Base-by-base conservation (phyloP, 2,797 vertebrate species). In the Malurus splendens region DNA sequence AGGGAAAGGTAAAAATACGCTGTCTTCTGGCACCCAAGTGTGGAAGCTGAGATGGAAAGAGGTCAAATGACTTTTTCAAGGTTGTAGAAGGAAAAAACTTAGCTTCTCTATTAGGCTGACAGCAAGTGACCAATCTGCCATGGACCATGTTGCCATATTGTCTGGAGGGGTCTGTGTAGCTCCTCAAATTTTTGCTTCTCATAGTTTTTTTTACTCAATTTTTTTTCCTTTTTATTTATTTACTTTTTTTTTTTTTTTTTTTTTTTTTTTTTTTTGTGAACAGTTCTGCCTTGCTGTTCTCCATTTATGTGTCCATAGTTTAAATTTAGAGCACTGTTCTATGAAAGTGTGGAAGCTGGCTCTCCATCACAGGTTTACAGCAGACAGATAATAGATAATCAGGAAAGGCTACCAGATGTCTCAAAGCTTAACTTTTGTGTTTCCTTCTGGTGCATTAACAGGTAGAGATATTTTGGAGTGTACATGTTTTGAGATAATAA, bases 361-460 rank as follows among this genome's bases (percentile, higher is more conserved):
- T 82, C 36, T 77, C 23, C 42, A 70, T 33, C 36, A 38, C 25
- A 32, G 18, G n/a, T 64, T 77, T 59, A 44, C 70, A 75, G 30
- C 74, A 55, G 64, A 19, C 13, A 86, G 16, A 19, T 78, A 51
- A 72, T 22, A 51, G 11, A 39, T 79, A 55, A 79, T 64, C 8
- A 79, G 24, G 55, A 92, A 80, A 65, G 66, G 20, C 5, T 28
- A 28, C 48, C n/a, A 70, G 32, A 32, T 85, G 12, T 44, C 38
- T 89, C 25, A 39, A 39, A 45, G 52, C 16, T 78, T 33, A 66
- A 17, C 90, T 89, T 57, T 65, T 45, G 18, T 85, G 56, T 90
- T 76, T 54, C 13, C 7, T 18, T 71, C 1, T 30, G 52, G 47
- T 62, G 45, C 9, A 18, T 42, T 57, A 73, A 39, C 20, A 48